Evolutionary conservation across 37 sponge, comb jelly and placozoan species (phyloP), one percentile per base, ranked within the genome.

Genomic region (Aphrocallistes beatrix): DNA sequence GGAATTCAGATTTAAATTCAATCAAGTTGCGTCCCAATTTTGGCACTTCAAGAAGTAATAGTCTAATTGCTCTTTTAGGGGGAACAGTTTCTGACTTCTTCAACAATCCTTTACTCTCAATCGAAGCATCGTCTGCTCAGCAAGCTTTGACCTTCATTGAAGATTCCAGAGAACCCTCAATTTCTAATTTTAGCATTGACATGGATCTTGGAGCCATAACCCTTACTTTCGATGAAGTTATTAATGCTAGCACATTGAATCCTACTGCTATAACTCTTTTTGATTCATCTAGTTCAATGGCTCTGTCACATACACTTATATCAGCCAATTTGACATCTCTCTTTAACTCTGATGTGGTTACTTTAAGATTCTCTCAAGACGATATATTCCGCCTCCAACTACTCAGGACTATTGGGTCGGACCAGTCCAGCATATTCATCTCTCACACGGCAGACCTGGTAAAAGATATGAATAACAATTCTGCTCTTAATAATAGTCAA

Each of bases 201-300:
- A 75, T 93, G 82, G 91, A 93, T 81, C 37, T 83, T n/a, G 88
- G 86, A 3, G 85, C 87, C 60, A 38, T 93, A 16, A 90, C 90
- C 25, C 87, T 95, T 21, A 91, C 91, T 0, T 95, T 95, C 51
- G 89, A 91, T 37, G 96, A 95, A 38, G 90, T 94, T n/a, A 86
- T 95, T 23, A 85, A 91, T 49, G 16, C 51, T 13, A 42, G 36
- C 37, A 86, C 91, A 1, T 91, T 95, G 38, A 82, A 92, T 51
- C 87, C 90, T 23, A 88, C 92, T 39, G 93, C 88, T 36, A 87
- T 95, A 32, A 93, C 96, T 21, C 88, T 95, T 50, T 75, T 82
- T 51, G 91, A 87, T 51, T 21, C 37, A 17, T 30, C 50, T 23
- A 86, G 84, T 81, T 37, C 85, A 0, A 85, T 89, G 21, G 39